These are phyloP conservation scores for Pollachius pollachius DNA, from an alignment of 2,113 vertebrate genomes.

Conservation along the genomic window DNA sequence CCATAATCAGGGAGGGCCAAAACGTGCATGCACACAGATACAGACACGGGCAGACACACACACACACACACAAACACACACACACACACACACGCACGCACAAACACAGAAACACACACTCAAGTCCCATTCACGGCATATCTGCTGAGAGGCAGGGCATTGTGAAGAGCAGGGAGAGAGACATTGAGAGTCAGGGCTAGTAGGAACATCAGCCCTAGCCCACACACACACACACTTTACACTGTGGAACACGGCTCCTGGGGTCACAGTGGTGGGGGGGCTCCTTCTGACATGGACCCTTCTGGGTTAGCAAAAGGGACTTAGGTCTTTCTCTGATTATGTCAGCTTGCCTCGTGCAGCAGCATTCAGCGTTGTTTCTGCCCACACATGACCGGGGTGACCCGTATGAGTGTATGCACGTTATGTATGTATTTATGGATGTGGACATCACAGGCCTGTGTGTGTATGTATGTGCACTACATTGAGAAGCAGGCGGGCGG, in stretches of 20 bases:
- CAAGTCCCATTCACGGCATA: conserved; percentile 6
- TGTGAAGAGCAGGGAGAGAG: conserved; percentile 27
- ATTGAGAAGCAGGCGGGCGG: neutral
- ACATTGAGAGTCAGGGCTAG: conserved; percentile 22
- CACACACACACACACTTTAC: conserved; percentile 46
- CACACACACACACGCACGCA: conserved; percentile 6
- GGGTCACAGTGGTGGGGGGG: conserved; percentile 27
- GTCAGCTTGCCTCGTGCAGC: too few relatives aligned
- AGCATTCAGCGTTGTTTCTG: too few relatives aligned
- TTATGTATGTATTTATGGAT: too few relatives aligned
- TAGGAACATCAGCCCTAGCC: conserved; percentile 13
- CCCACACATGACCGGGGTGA: too few relatives aligned
- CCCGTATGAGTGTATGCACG: too few relatives aligned
- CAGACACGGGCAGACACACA: conserved; percentile 21
- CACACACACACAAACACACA: conserved; percentile 9
- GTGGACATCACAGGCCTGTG: neutral
- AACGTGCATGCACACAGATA: conserved; percentile 11
- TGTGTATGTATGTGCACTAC: conserved; percentile 15
- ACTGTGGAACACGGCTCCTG: conserved; percentile 54
- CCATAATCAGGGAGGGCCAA: conserved; percentile 85
- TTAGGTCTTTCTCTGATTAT: too few relatives aligned
- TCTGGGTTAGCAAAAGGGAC: too few relatives aligned
- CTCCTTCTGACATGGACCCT: too few relatives aligned
- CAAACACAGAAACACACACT: neutral
- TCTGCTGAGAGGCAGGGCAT: conserved; percentile 25